phyloP scores from a whole-genome alignment of 2,113 vertebrate species.

The Garra rufa region DNA sequence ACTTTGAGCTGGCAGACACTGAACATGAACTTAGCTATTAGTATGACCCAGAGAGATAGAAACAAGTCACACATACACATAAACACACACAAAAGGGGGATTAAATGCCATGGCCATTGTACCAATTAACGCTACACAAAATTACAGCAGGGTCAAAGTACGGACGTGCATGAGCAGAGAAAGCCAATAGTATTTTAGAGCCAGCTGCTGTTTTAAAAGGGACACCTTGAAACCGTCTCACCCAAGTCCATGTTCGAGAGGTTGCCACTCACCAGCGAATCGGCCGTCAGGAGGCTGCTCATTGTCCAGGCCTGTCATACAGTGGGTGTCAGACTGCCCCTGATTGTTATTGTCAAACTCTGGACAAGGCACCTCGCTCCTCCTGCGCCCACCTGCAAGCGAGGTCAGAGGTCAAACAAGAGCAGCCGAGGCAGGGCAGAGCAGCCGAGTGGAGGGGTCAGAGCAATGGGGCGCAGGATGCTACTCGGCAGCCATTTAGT shows the following conservation, averaged over 20 bases:
- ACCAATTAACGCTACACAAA: conserved; percentile 53
- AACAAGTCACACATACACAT: conserved; percentile 48
- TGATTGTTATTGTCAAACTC: conserved; percentile 99
- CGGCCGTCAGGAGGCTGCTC: conserved; percentile 95
- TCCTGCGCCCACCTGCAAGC: conserved; percentile 84
- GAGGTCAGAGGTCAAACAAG: conserved; percentile 82
- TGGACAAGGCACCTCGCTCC: conserved; percentile 80
- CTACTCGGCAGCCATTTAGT: conserved; percentile 58
- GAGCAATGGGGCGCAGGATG: conserved; percentile 51
- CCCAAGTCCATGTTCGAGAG: conserved; percentile 85
- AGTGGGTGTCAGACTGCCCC: conserved; percentile 86
- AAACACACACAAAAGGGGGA: conserved; percentile 48
- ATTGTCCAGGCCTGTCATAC: conserved; percentile 98
- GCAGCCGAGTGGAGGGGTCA: conserved; percentile 43
- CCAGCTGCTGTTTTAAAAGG: conserved; percentile 29
- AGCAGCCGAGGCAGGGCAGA: conserved; percentile 75
- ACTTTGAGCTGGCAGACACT: conserved; percentile 83
- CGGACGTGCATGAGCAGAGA: conserved; percentile 66
- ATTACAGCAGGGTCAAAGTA: conserved; percentile 47
- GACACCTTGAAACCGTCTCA: conserved; percentile 28
- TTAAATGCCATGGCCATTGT: conserved; percentile 61
- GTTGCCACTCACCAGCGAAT: conserved; percentile 98
- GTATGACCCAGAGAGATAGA: conserved; percentile 57
- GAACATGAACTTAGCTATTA: conserved; percentile 82
- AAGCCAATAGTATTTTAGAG: conserved; percentile 53